A percentile compares a stretch with the other conserved stretches of the same genome.
Evolutionary conservation across 2,113 vertebrate genomes (phyloP).

Genomic region (Octodon degus): DNA sequence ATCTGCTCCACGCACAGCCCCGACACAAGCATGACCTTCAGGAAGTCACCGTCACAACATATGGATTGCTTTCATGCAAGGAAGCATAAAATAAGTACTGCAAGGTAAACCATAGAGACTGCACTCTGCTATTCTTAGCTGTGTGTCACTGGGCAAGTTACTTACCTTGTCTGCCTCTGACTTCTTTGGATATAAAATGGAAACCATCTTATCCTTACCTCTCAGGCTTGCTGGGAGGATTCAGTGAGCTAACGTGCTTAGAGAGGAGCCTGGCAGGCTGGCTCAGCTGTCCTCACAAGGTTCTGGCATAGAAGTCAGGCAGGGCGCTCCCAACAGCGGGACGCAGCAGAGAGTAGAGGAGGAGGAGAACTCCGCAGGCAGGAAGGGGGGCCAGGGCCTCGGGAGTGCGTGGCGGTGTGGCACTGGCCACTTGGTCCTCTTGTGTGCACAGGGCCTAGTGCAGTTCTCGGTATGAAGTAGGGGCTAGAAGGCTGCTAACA

Average conservation of each 20-base stretch:
- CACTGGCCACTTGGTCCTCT: neutral
- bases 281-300: neutral
- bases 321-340: neutral
- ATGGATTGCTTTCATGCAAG: neutral
- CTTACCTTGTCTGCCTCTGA: neutral
- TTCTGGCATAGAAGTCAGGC: neutral
- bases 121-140: neutral
- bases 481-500: neutral
- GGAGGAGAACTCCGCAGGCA: neutral
- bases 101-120: neutral
- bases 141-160: neutral
- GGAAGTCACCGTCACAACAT: neutral
- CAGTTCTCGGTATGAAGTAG: neutral
- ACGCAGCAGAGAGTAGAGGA: neutral
- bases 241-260: neutral
- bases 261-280: neutral
- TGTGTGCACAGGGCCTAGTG: neutral
- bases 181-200: neutral
- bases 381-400: neutral
- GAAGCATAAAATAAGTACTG: neutral
- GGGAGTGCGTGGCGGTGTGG: fast-evolving
- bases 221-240: neutral
- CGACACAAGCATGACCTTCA: neutral
- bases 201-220: neutral
- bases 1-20: neutral